Percentiles rank a stretch among this genome's conserved stretches.
phyloP scores from a whole-genome alignment of 2,113 vertebrate species.

The Aegithalos caudatus region DNA sequence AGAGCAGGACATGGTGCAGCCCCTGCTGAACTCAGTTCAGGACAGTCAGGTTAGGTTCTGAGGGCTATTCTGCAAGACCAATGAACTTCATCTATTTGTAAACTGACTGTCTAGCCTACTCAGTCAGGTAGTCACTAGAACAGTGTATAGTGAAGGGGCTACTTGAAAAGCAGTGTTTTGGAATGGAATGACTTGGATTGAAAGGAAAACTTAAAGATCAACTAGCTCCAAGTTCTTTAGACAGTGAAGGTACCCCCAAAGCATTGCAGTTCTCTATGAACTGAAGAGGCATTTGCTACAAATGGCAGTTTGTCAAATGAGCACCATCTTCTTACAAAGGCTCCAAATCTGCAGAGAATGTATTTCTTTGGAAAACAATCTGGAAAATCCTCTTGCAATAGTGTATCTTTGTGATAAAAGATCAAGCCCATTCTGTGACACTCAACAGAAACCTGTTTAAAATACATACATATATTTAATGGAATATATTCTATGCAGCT shows the following conservation, averaged over 20 bases:
- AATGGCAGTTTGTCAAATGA: not conserved
- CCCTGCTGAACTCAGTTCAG: not conserved
- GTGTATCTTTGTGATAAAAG: not conserved
- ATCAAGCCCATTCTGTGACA: not conserved
- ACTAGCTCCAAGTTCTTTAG: not conserved
- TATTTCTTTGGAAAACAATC: not conserved
- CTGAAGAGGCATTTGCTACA: not conserved
- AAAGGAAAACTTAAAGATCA: not conserved
- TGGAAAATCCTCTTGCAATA: not conserved
- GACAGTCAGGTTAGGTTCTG: not conserved
- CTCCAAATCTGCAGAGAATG: not conserved
- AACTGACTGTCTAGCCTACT: not conserved
- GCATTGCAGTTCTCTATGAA: not conserved
- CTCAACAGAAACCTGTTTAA: not conserved
- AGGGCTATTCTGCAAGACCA: not conserved
- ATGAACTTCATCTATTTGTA: not conserved
- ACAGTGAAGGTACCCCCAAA: not conserved
- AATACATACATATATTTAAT: not conserved
- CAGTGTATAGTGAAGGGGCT: rapidly evolving
- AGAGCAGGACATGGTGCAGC: not conserved
- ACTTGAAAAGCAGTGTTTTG: not conserved
- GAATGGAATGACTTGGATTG: not conserved
- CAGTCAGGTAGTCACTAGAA: not conserved
- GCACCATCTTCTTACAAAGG: not conserved
- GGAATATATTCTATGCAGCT: not conserved